Conservation (phyloP, 2,888 invertebrate species). For the Chorisops tibialis region DNA sequence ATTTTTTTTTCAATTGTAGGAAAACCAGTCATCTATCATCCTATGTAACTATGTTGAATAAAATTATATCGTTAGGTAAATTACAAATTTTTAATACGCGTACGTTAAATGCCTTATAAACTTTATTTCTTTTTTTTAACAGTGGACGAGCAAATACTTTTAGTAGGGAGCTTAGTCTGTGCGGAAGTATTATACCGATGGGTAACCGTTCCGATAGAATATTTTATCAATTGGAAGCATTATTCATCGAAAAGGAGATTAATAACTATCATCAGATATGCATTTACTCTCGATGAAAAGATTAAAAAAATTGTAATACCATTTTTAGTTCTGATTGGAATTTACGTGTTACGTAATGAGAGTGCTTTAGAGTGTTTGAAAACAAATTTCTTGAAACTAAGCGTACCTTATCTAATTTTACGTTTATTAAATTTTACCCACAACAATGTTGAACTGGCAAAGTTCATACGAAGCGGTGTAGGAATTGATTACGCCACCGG, state of each 20-base stretch:
- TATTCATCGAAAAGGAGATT: background rate
- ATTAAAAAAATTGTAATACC: background rate
- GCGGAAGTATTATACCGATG: too few relatives aligned
- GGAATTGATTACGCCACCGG: slow-evolving; percentile 47
- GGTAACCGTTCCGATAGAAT: background rate
- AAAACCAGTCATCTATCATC: too few relatives aligned
- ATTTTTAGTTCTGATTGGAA: too few relatives aligned
- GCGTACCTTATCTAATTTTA: background rate
- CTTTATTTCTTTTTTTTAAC: too few relatives aligned
- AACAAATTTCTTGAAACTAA: background rate
- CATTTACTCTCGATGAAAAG: background rate
- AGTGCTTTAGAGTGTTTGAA: background rate
- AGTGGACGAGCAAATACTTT: too few relatives aligned
- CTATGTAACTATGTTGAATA: too few relatives aligned
- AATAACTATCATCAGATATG: background rate
- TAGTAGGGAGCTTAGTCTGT: too few relatives aligned
- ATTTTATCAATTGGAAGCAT: slow-evolving; percentile 1
- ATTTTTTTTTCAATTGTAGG: too few relatives aligned
- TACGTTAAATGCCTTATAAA: too few relatives aligned
- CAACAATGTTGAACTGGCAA: slow-evolving; percentile 39
- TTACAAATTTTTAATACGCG: too few relatives aligned
- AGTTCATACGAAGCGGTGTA: slow-evolving; percentile 40
- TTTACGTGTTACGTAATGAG: too few relatives aligned
- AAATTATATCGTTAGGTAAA: too few relatives aligned
- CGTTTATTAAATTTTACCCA: slow-evolving; percentile 28